Evolutionary conservation across 2,797 vertebrate species (phyloP).

Genomic region (Neoniphon sammara): DNA sequence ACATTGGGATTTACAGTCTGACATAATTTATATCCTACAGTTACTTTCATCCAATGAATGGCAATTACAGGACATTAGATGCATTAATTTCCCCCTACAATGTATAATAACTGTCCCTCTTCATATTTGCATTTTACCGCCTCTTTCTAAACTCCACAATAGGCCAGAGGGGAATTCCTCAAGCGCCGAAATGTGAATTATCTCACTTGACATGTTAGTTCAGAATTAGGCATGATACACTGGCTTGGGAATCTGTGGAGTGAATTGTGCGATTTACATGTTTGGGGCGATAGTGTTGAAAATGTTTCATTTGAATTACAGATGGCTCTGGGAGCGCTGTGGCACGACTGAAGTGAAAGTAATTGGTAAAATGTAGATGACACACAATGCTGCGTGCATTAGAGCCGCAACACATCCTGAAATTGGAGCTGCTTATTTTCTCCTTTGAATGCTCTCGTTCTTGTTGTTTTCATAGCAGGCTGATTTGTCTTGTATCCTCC

Average conservation of each 20-base stretch:
- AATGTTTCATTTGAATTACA: slow-evolving; percentile 76
- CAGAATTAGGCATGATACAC: slow-evolving; percentile 63
- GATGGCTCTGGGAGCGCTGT: slow-evolving; percentile 69
- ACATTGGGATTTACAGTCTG: slow-evolving; percentile 63
- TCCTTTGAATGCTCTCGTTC: slow-evolving; percentile 59
- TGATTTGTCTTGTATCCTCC: slow-evolving; percentile 65
- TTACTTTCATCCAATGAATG: slow-evolving; percentile 60
- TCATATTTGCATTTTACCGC: slow-evolving; percentile 62
- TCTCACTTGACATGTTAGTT: slow-evolving; percentile 68
- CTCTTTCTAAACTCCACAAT: slow-evolving; percentile 57
- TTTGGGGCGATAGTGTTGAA: slow-evolving; percentile 59
- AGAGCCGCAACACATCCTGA: slow-evolving; percentile 67
- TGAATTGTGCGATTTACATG: slow-evolving; percentile 68
- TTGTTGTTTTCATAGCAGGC: slow-evolving; percentile 60
- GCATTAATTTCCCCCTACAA: slow-evolving; percentile 24
- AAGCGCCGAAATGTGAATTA: slow-evolving; percentile 59
- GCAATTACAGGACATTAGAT: slow-evolving; percentile 63
- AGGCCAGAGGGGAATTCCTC: slow-evolving; percentile 62
- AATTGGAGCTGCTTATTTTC: slow-evolving; percentile 68
- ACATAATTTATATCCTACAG: slow-evolving; percentile 44
- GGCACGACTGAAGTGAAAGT: slow-evolving; percentile 68
- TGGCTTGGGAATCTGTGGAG: slow-evolving; percentile 58
- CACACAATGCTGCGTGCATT: slow-evolving; percentile 67
- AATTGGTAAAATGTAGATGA: slow-evolving; percentile 76
- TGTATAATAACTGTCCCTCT: slow-evolving; percentile 33